Percentiles rank a stretch among this genome's conserved stretches.
Conservation (phyloP, 2,113 vertebrate genomes). For the Coptodon rendalli region DNA sequence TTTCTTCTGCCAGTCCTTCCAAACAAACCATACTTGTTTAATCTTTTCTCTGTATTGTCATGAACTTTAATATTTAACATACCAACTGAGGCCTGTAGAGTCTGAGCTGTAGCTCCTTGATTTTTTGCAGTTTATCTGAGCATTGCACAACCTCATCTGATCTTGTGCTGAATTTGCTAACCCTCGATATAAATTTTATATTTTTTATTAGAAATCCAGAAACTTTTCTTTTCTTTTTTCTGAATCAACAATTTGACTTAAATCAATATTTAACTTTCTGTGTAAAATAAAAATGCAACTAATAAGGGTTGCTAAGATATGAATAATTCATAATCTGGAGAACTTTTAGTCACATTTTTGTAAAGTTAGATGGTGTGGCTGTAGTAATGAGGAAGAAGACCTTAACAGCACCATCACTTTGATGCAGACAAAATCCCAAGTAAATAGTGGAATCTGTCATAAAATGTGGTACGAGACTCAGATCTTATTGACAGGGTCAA, state of each 20-base stretch:
- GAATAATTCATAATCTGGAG: neutral
- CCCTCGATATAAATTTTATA: neutral
- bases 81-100: neutral
- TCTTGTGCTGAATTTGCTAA: neutral
- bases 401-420: neutral
- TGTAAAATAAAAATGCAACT: neutral
- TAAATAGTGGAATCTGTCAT: neutral
- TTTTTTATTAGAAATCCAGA: neutral
- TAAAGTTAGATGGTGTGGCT: neutral
- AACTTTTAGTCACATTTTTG: neutral
- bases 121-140: neutral
- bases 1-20: neutral
- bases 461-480: neutral
- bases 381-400: neutral
- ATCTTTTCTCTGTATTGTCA: neutral
- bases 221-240: neutral
- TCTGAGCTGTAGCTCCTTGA: neutral
- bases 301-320: neutral
- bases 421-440: neutral
- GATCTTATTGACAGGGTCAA: neutral
- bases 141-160: neutral
- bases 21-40: neutral
- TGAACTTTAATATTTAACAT: neutral
- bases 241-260: neutral
- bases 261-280: neutral